Evolutionary conservation across 23 tunicate species (phyloP), one percentile per base, ranked within the genome.

Genomic region (Botrylloides violaceus): DNA sequence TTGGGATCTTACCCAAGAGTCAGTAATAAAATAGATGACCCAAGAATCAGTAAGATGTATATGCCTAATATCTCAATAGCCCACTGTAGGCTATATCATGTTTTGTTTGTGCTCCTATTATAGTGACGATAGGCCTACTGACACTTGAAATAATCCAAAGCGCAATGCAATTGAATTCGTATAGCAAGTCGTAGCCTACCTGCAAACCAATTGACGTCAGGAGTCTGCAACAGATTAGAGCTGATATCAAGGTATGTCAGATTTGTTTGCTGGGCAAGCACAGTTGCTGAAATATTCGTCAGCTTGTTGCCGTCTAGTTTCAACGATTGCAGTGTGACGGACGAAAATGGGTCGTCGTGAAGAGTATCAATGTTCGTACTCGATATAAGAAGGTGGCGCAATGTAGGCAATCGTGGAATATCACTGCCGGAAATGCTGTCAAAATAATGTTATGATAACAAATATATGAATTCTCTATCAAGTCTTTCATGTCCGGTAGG

Each of bases 171-270:
- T n/a, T n/a, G n/a, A n/a, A n/a, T n/a, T n/a, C n/a, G n/a, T n/a
- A n/a, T n/a, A n/a, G n/a, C n/a, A n/a, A n/a, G n/a, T 22, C 37
- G 23, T 68, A 20, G 4, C 37, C 37, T 43, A 68, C 74, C 74
- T 38, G 26, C 30, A 43, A 68, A 68, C 74, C 74, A 68, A 4
- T 37, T n/a, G 22, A 19, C 18, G n/a, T 68, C 47, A 6, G 57
- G 74, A 39, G 57, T 68, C 58, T n/a, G 27, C 32, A 68, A 43
- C 4, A 23, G 29, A 37, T 68, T 68, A 36, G 36, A n/a, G 12
- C 49, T 32, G 26, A 68, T 43, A 68, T 68, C 74, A 39, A 68
- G 56, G 26, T 5, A 6, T 53, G 57, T 19, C 6, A 68, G 26
- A 68, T 68, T 68, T 9, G 4, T 63, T 33, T 63, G 70, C 4